Percentiles rank a stretch among this genome's conserved stretches.
phyloP scores from a whole-genome alignment of 2,888 invertebrate genomes.

The Athripsodes cinereus region DNA sequence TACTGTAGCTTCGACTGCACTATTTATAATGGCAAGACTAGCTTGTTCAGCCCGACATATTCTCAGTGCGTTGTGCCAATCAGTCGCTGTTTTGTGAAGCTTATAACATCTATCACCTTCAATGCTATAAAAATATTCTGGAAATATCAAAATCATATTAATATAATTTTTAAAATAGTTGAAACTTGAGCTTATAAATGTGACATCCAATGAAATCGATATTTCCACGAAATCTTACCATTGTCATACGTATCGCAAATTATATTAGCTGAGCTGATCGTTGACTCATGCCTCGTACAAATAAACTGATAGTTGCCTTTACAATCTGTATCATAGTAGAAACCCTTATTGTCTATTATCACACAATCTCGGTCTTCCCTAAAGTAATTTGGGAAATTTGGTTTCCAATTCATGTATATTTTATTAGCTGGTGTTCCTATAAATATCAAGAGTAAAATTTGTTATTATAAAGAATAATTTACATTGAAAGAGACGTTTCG shows the following conservation, averaged over 20 bases:
- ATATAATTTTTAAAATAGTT: no score
- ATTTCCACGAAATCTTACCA: no score
- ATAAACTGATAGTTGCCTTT: background rate
- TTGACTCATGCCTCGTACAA: background rate
- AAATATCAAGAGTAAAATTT: no score
- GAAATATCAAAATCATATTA: background rate
- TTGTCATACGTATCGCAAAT: slow-evolving; percentile 4
- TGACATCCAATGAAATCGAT: no score
- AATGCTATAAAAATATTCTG: background rate
- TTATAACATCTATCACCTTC: slow-evolving; percentile 15
- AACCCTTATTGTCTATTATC: background rate
- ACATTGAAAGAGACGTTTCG: no score
- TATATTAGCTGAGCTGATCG: background rate
- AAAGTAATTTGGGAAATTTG: background rate
- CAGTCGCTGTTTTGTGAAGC: slow-evolving; percentile 12
- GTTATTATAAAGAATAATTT: no score
- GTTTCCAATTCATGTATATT: background rate
- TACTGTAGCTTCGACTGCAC: slow-evolving; percentile 8
- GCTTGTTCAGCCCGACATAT: slow-evolving; percentile 11
- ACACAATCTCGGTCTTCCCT: slow-evolving; percentile 1
- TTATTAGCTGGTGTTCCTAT: background rate
- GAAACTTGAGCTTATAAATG: no score
- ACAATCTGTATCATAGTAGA: background rate
- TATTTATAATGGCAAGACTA: slow-evolving; percentile 11
- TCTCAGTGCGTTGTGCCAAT: slow-evolving; percentile 16